These are phyloP conservation scores for Python bivittatus DNA, from an alignment of 2,113 vertebrate genomes.

Conservation along the genomic window DNA sequence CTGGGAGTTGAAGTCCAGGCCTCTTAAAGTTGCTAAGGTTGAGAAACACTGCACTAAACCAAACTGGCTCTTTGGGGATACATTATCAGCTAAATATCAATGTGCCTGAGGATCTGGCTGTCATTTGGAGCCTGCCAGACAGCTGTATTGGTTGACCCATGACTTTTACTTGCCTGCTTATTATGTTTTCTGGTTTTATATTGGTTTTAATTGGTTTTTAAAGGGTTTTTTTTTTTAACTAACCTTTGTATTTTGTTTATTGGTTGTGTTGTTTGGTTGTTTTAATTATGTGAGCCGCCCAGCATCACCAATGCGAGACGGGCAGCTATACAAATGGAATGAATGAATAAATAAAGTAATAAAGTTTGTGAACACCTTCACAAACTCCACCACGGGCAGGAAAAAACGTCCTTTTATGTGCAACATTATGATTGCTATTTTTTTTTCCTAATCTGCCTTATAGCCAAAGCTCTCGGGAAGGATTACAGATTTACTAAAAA, in stretches of 20 bases:
- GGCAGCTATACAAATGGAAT: background rate
- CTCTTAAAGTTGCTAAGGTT: too few species aligned
- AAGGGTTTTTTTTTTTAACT: background rate
- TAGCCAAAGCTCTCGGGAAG: background rate
- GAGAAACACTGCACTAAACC: too few species aligned
- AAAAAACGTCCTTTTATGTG: background rate
- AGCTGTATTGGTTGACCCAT: background rate
- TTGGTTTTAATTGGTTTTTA: background rate
- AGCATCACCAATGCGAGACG: background rate
- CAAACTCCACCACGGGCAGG: background rate
- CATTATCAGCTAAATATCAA: background rate
- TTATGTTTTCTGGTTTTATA: background rate
- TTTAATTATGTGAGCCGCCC: background rate
- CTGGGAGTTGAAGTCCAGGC: too few species aligned
- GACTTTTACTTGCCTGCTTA: background rate
- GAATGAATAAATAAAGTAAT: background rate
- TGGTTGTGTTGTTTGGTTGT: too few species aligned
- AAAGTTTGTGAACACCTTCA: background rate
- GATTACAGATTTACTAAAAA: background rate
- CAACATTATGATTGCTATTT: background rate
- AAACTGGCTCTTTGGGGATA: too few species aligned
- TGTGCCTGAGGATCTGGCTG: background rate
- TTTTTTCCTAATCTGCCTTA: background rate
- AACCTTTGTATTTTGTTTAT: background rate
- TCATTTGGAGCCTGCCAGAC: background rate